These are phyloP conservation scores for Stigmatopora argus DNA, from an alignment of 2,113 vertebrate genomes.

Conservation along the genomic window DNA sequence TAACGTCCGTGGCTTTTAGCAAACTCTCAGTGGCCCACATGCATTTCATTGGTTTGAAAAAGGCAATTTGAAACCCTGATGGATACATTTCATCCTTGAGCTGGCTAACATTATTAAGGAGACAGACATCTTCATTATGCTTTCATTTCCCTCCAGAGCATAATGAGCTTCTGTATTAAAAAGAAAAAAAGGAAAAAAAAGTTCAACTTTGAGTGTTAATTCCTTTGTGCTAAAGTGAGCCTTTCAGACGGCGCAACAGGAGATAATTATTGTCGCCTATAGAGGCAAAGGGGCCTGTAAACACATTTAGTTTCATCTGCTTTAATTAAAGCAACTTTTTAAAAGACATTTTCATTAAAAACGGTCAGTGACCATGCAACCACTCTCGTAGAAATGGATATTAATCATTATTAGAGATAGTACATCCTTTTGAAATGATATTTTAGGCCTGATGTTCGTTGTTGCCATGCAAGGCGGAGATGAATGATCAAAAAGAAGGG, in stretches of 20 bases:
- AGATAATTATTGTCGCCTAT: background rate
- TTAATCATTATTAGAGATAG: background rate
- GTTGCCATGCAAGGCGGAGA: too few species aligned
- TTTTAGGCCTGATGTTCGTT: background rate
- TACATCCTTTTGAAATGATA: background rate
- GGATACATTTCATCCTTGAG: conserved; percentile 8
- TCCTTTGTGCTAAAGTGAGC: conserved; percentile 1
- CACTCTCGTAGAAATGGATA: background rate
- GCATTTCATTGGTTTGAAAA: background rate
- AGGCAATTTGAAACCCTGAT: conserved; percentile 2
- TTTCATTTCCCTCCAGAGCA: conserved; percentile 4
- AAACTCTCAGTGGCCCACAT: background rate
- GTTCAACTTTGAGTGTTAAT: background rate
- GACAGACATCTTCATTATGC: background rate
- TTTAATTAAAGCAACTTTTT: conserved; percentile 23
- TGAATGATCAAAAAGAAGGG: too few species aligned
- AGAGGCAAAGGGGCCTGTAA: conserved; percentile 1
- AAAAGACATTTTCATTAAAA: conserved; percentile 3
- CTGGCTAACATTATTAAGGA: background rate
- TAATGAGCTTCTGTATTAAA: background rate
- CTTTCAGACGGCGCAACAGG: background rate
- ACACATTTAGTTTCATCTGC: conserved; percentile 4
- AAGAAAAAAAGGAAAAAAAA: background rate
- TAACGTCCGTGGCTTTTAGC: background rate
- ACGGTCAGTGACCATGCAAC: conserved; percentile 5